Conservation (phyloP, 2,888 invertebrate genomes). For the Drosophila paucipuncta region DNA sequence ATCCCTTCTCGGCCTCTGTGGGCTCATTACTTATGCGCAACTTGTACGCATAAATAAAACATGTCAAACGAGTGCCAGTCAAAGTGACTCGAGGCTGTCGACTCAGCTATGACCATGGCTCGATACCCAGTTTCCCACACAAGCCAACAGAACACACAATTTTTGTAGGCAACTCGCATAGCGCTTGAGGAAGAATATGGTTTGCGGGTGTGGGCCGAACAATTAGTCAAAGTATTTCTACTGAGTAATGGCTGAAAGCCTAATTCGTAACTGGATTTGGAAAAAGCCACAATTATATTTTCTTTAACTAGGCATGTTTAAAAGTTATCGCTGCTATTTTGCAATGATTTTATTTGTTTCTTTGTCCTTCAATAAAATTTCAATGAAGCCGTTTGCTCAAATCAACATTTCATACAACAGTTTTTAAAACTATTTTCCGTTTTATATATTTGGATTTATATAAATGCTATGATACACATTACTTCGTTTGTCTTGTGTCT, state of each 20-base stretch:
- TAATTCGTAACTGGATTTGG: background rate
- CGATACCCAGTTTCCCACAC: slow-evolving; percentile 24
- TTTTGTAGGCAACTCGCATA: slow-evolving; percentile 38
- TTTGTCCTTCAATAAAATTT: background rate
- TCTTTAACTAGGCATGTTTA: background rate
- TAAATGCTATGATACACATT: background rate
- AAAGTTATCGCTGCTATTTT: background rate
- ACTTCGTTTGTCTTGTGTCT: background rate
- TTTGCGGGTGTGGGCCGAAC: slow-evolving; percentile 20
- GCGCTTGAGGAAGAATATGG: slow-evolving; percentile 6
- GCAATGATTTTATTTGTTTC: background rate
- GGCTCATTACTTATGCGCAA: slow-evolving; percentile 78
- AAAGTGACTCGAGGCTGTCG: slow-evolving; percentile 56
- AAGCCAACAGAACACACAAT: slow-evolving; percentile 11
- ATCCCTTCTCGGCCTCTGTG: slow-evolving; percentile 21
- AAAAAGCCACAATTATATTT: background rate
- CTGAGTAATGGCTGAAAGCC: background rate
- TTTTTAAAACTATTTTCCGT: background rate
- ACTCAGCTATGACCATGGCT: slow-evolving; percentile 6
- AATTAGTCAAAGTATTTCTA: slow-evolving; percentile 34
- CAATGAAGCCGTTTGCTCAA: background rate
- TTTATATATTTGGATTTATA: background rate
- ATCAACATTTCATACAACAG: background rate
- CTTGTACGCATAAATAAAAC: slow-evolving; percentile 81
- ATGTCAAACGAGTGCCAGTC: slow-evolving; percentile 67